Conservation (phyloP, 2,113 vertebrate genomes). For the Calidris pygmaea region DNA sequence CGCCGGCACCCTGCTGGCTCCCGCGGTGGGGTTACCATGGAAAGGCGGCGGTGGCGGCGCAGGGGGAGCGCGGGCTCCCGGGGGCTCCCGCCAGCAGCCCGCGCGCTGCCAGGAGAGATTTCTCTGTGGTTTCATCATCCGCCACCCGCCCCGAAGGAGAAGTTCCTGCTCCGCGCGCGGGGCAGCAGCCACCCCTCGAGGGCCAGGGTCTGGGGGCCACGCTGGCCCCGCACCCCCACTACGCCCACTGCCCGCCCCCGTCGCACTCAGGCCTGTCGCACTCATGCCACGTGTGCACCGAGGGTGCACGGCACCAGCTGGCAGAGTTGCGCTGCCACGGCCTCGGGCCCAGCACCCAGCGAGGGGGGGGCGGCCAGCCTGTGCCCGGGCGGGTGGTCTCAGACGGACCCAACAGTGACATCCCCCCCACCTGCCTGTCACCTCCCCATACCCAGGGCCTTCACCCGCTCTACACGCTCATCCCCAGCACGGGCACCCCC, state of each 20-base stretch:
- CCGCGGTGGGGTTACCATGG: constrained; percentile 22
- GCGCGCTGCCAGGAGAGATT: constrained; percentile 48
- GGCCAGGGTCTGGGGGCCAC: background rate
- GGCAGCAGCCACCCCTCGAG: background rate
- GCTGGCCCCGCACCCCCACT: background rate
- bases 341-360: background rate
- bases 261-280: background rate
- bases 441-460: fast-evolving
- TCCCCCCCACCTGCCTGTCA: background rate
- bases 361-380: background rate
- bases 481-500: background rate
- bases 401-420: background rate
- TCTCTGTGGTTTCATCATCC: constrained; percentile 70
- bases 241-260: background rate
- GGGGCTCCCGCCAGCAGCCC: constrained; percentile 57
- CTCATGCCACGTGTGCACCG: constrained; percentile 52
- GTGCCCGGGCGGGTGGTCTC: background rate
- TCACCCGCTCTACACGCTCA: background rate
- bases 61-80: constrained; percentile 42
- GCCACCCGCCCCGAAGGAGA: constrained; percentile 4
- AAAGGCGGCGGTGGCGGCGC: background rate
- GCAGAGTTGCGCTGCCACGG: background rate
- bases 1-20: background rate
- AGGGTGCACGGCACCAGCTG: constrained; percentile 48
- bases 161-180: background rate